These are phyloP conservation scores for Mimachlamys varia DNA, from an alignment of 2,888 invertebrate species.

Conservation along the genomic window DNA sequence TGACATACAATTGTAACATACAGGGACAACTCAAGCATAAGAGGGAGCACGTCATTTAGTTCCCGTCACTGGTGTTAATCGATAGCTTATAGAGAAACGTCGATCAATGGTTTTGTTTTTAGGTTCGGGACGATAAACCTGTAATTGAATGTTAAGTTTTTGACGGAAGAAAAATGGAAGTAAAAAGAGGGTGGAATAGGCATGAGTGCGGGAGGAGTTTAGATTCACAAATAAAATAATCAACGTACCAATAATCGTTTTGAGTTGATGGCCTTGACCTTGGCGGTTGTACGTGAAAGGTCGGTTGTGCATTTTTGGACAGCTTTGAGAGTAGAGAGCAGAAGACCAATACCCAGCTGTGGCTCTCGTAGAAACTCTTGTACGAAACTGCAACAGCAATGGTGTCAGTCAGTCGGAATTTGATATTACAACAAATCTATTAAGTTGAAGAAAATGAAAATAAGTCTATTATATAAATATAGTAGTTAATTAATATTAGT, in stretches of 20 bases:
- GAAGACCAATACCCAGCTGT: slow-evolving; percentile 92
- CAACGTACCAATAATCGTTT: slow-evolving; percentile 69
- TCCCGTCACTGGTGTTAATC: too few species aligned
- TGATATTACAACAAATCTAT: background rate
- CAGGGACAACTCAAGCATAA: too few species aligned
- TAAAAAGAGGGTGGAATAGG: too few species aligned
- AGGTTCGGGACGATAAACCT: too few species aligned
- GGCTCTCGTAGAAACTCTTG: slow-evolving; percentile 95
- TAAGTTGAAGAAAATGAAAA: background rate
- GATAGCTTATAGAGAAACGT: too few species aligned
- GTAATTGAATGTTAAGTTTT: too few species aligned
- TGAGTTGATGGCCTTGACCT: slow-evolving; percentile 66
- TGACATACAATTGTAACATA: background rate
- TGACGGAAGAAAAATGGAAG: too few species aligned
- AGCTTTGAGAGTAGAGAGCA: slow-evolving; percentile 92
- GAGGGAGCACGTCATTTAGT: too few species aligned
- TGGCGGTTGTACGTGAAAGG: slow-evolving; percentile 59
- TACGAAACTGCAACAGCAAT: slow-evolving; percentile 88
- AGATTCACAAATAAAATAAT: background rate
- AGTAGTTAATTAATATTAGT: background rate
- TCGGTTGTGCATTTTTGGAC: slow-evolving; percentile 84
- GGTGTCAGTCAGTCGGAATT: background rate
- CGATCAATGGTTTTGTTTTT: too few species aligned
- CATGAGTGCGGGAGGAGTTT: too few species aligned
- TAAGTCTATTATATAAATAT: background rate